Evolutionary conservation across 2,113 vertebrate species (phyloP).

Genomic region (Alaudala cheleensis): DNA sequence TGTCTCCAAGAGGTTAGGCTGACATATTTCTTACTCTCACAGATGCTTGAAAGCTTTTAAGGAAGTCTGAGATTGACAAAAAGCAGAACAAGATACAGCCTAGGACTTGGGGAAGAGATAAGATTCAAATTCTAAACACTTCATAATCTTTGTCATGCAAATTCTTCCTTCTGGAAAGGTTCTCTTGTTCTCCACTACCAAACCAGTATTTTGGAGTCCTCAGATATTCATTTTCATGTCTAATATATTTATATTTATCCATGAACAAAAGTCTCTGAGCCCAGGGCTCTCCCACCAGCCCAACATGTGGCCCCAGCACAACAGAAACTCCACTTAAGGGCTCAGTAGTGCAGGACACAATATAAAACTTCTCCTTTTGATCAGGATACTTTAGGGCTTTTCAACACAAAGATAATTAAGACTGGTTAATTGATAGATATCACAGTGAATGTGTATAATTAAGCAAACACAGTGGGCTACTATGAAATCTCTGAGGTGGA

Average conservation of each 20-base stretch:
- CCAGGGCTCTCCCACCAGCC: background rate
- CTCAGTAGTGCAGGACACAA: background rate
- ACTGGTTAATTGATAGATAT: background rate
- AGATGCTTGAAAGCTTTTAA: background rate
- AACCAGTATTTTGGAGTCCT: background rate
- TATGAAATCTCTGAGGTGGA: background rate
- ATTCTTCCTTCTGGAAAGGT: background rate
- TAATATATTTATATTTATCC: background rate
- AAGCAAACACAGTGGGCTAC: background rate
- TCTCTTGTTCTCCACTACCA: background rate
- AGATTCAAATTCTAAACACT: background rate
- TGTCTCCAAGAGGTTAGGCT: constrained; percentile 4
- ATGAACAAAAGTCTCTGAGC: background rate
- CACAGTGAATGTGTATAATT: background rate
- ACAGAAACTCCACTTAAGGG: background rate
- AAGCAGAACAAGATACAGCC: background rate
- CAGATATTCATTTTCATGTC: background rate
- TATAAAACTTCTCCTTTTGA: background rate
- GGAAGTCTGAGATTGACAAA: background rate
- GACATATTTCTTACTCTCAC: background rate
- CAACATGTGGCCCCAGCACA: background rate
- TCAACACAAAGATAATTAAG: background rate
- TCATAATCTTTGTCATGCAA: background rate
- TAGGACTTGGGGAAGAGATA: background rate
- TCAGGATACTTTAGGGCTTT: background rate